Evolutionary conservation across 1,140 invertebrate genomes (phyloP), one percentile per base, ranked within the genome.

Genomic region (Parapsyche elsis): DNA sequence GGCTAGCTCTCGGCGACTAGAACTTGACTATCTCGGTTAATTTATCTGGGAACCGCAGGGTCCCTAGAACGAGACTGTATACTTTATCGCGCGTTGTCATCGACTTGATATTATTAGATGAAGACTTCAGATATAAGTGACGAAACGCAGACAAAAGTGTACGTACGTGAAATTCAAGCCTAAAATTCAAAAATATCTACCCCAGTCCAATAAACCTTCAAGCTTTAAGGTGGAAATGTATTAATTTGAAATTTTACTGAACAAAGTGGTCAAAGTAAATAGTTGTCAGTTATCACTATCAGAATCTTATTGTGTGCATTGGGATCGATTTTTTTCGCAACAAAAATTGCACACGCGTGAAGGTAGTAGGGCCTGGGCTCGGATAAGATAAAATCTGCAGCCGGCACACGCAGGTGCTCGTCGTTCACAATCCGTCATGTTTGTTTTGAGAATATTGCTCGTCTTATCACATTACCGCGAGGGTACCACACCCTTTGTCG

Each of bases 391-490:
- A 67, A 24, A 67, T 67, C 59, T 67, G 46, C 73, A 57, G 26
- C 46, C 26, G 73, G 46, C 53, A 10, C 73, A 21, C 53, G 75
- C 75, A 77, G 75, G 75, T 46, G 57, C 75, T 57, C 30, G 4
- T 24, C 14, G 44, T 19, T 16, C 30, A 38, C 30, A 26, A 77
- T 77, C 59, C 53, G n/a, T 77, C 75, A 77, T 77, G 75, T 77
- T 77, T 77, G 57, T 77, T 77, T 59, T 77, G 75, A 77, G 23
- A 38, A 49, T 16, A 76, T 49, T 49, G 53, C 19, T 76, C 74
- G 16, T 46, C 74, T 76, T 71, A 19, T 10, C 30, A 10, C 24
- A 44, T 38, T 19, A 30, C 5, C 24, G 24, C 5, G 2, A 38
- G 30, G 30, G 67, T 30, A 30, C 2, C 30, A 38, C 30, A 38